These are phyloP conservation scores for Stictonetta naevosa DNA, from an alignment of 2,113 vertebrate genomes.

Conservation along the genomic window DNA sequence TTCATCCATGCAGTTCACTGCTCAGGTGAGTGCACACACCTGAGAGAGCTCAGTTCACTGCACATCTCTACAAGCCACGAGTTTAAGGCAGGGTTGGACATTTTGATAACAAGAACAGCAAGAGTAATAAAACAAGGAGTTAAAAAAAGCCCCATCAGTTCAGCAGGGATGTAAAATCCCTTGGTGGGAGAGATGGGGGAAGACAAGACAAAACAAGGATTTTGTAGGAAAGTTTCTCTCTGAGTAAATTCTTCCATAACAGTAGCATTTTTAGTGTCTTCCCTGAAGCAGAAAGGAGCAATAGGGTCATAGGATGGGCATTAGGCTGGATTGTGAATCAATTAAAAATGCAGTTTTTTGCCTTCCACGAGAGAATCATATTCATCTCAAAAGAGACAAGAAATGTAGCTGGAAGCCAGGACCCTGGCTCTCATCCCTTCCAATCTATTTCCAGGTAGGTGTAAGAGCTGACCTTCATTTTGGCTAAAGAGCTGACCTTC, in stretches of 20 bases:
- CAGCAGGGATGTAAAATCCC: background rate
- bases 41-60: background rate
- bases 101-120: background rate
- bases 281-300: background rate
- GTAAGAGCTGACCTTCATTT: background rate
- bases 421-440: background rate
- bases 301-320: background rate
- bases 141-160: background rate
- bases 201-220: background rate
- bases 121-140: background rate
- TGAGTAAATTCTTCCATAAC: background rate
- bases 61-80: background rate
- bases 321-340: background rate
- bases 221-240: background rate
- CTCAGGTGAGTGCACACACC: background rate
- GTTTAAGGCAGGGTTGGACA: background rate
- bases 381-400: background rate
- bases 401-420: background rate
- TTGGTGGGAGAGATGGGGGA: background rate
- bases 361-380: background rate
- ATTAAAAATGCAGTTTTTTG: background rate
- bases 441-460: background rate
- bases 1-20: background rate
- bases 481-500: background rate
- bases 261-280: background rate